A percentile compares a stretch with the other conserved stretches of the same genome.
Evolutionary conservation across 2,888 invertebrate genomes (phyloP).

Genomic region (Caradrina kadenii): DNA sequence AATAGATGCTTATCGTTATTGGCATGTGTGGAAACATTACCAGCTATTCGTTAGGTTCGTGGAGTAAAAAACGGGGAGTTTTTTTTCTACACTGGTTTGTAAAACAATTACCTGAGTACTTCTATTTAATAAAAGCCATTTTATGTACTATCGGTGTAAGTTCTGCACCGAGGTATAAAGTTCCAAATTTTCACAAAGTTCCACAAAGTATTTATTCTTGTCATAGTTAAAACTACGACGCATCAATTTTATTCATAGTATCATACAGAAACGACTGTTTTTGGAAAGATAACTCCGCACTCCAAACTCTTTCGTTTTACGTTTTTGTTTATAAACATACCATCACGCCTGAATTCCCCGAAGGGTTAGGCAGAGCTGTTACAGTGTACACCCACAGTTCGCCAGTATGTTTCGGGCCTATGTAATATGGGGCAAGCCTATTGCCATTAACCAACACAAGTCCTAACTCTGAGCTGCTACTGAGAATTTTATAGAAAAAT

Average conservation of each 20-base stretch:
- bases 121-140: no score
- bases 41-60: conserved; percentile 2
- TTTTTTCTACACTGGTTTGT: conserved; percentile 11
- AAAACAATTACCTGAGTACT: background rate
- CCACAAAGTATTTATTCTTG: background rate
- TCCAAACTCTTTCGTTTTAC: no score
- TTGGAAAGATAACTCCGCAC: background rate
- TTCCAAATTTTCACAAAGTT: background rate
- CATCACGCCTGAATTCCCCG: no score
- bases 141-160: no score
- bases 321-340: no score
- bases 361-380: no score
- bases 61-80: conserved; percentile 7
- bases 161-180: background rate
- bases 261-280: background rate
- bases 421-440: no score
- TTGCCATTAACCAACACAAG: no score
- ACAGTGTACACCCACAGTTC: no score
- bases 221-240: background rate
- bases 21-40: conserved; percentile 45
- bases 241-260: background rate
- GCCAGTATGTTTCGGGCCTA: no score
- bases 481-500: no score
- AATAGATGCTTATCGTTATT: conserved; percentile 56
- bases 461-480: no score